phyloP scores from a whole-genome alignment of 2,888 invertebrate genomes.

The Ectropis crepuscularia region DNA sequence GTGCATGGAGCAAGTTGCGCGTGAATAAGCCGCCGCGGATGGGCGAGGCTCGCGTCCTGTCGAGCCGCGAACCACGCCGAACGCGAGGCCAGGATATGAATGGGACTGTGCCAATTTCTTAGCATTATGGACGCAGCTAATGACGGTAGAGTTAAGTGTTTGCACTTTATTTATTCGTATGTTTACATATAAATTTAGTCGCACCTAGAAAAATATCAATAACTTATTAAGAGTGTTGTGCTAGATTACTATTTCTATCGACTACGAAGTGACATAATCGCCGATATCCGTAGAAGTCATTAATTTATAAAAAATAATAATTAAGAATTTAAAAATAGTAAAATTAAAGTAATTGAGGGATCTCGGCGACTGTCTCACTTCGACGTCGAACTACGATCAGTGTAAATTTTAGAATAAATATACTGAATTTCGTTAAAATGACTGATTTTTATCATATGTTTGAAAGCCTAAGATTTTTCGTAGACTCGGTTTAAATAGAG shows the following conservation, averaged over 20 bases:
- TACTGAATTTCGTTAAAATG: constrained; percentile 84
- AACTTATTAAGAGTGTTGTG: constrained; percentile 85
- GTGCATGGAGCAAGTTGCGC: constrained; percentile 40
- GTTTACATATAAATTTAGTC: constrained; percentile 83
- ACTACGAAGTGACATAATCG: constrained; percentile 78
- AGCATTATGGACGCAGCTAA: constrained; percentile 79
- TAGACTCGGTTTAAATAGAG: constrained; percentile 79
- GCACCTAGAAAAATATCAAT: constrained; percentile 85
- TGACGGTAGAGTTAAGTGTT: constrained; percentile 85
- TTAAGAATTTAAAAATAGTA: constrained; percentile 80
- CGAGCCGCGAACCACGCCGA: constrained; percentile 35
- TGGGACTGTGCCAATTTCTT: constrained; percentile 83
- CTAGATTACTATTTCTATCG: constrained; percentile 79
- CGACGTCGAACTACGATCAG: constrained; percentile 79
- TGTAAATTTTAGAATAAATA: constrained; percentile 82
- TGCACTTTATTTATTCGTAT: constrained; percentile 86
- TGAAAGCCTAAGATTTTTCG: constrained; percentile 83
- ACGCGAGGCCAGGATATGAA: constrained; percentile 61
- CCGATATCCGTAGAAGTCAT: constrained; percentile 78
- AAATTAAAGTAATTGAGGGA: constrained; percentile 74
- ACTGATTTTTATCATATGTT: constrained; percentile 84
- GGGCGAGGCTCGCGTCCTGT: constrained; percentile 15
- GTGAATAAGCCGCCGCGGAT: constrained; percentile 37
- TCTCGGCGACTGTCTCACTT: constrained; percentile 75
- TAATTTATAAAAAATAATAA: constrained; percentile 80